Evolutionary conservation across 1,140 invertebrate genomes (phyloP).

Genomic region (Euglossa dilemma): DNA sequence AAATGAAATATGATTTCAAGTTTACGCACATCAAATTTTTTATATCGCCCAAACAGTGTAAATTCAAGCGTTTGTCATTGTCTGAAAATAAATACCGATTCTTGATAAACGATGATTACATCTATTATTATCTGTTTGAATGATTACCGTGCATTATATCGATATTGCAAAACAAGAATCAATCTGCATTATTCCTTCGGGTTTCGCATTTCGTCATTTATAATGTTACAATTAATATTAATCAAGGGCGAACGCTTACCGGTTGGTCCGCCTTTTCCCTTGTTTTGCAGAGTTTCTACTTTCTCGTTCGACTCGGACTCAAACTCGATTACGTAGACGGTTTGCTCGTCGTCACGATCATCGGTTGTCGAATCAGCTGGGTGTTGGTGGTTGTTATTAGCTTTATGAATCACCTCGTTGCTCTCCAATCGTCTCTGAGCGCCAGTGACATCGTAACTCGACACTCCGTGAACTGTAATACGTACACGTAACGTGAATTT

Average conservation of each 20-base stretch:
- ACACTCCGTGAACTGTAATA: conserved; percentile 64
- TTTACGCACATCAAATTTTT: no score
- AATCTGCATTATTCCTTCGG: no score
- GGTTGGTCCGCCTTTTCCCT: conserved; percentile 65
- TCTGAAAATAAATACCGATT: not conserved
- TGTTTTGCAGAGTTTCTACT: conserved; percentile 64
- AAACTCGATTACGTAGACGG: conserved; percentile 74
- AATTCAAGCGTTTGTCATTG: not conserved
- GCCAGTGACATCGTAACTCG: conserved; percentile 62
- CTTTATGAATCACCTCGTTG: conserved; percentile 50
- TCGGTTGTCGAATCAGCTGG: conserved; percentile 30
- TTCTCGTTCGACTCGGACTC: conserved; percentile 73
- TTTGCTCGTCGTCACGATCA: conserved; percentile 61
- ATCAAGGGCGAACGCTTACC: conserved; percentile 55
- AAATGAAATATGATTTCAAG: no score
- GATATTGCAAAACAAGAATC: not conserved
- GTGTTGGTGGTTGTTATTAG: conserved; percentile 39
- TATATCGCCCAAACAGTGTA: no score
- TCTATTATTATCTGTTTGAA: not conserved
- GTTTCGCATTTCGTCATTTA: no score
- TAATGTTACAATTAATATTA: not conserved
- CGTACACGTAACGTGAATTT: conserved; percentile 3
- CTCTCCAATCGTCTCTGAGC: conserved; percentile 50
- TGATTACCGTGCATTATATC: not conserved
- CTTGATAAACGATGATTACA: not conserved